Percentiles rank a stretch among this genome's conserved stretches.
Evolutionary conservation across 2,797 vertebrate genomes (phyloP).

Genomic region (Phalanger gymnotis): DNA sequence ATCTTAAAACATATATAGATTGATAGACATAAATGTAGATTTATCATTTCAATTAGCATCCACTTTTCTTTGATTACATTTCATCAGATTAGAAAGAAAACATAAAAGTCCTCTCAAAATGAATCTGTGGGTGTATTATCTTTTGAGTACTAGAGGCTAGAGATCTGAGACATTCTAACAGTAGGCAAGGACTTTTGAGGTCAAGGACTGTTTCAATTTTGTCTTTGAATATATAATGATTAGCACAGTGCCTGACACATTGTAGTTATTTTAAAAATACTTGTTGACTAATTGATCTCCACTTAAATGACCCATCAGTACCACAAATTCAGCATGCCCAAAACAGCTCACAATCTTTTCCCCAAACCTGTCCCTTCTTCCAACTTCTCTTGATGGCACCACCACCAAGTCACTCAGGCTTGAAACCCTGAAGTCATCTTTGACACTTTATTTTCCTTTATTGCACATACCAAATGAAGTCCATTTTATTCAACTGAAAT

Average conservation of each 20-base stretch:
- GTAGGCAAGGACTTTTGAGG: too few species aligned
- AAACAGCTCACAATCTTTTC: not conserved
- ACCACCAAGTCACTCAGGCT: not conserved
- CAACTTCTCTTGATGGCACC: not conserved
- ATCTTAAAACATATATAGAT: not conserved
- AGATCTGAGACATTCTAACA: conserved; percentile 13
- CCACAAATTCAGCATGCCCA: not conserved
- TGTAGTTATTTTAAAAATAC: too few species aligned
- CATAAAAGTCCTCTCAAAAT: conserved; percentile 57
- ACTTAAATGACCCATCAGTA: not conserved
- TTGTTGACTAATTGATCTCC: too few species aligned
- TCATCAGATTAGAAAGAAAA: conserved; percentile 68
- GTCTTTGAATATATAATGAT: too few species aligned
- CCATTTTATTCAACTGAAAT: not conserved
- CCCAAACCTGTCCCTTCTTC: not conserved
- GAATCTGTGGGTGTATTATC: conserved; percentile 28
- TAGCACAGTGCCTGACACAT: too few species aligned
- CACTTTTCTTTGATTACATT: conserved; percentile 64
- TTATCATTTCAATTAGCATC: conserved; percentile 64
- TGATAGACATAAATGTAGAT: too few species aligned
- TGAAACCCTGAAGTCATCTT: not conserved
- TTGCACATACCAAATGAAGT: not conserved
- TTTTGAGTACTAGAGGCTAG: conserved; percentile 33
- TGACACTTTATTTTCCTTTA: not conserved
- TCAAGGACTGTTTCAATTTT: too few species aligned